Evolutionary conservation across 2,113 vertebrate species (phyloP), one percentile per base, ranked within the genome.

Genomic region (Coreoperca whiteheadi): DNA sequence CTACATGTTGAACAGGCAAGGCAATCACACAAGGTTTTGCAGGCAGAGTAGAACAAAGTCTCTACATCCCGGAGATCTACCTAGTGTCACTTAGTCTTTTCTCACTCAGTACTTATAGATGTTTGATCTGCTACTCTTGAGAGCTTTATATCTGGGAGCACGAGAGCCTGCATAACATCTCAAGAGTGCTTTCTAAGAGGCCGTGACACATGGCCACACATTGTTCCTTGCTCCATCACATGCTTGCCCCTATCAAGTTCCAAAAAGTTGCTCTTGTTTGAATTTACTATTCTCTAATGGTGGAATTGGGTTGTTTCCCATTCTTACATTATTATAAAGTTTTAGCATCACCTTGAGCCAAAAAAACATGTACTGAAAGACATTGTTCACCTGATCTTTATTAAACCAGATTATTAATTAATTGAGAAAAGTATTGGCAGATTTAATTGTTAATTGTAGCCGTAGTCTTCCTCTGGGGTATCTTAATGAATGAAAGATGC

Each of bases 111-210:
- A 14, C 57, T 57, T 64, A 14, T 16, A 20, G 43, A 16, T 56
- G 53, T 76, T 82, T 63, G 59, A 82, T 56, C 30, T 63, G 21
- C 39, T 65, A 7, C 79, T 43, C 56, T 50, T 41, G 37, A 65
- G 59, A 67, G 51, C n/a, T 66, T n/a, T 8, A 54, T 12, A 21
- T 11, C 39, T 12, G 20, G 39, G 32, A 32, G 53, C 43, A 73
- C 11, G 25, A 65, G 28, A 48, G 67, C 30, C 56, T 20, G 25
- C 16, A 34, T 60, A 71, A 41, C 5, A 74, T 56, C 56, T 78
- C 3, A 16, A 46, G 54, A 61, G 60, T 20, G 48, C 21, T 65
- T 50, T 75, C 41, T 15, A 63, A 63, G 48, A 70, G 54, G 51
- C 41, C 46, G 15, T 51, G 64, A 67, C 30, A 59, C 51, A 37